Evolutionary conservation across 2,113 vertebrate species (phyloP).

Genomic region (Mastomys coucha): DNA sequence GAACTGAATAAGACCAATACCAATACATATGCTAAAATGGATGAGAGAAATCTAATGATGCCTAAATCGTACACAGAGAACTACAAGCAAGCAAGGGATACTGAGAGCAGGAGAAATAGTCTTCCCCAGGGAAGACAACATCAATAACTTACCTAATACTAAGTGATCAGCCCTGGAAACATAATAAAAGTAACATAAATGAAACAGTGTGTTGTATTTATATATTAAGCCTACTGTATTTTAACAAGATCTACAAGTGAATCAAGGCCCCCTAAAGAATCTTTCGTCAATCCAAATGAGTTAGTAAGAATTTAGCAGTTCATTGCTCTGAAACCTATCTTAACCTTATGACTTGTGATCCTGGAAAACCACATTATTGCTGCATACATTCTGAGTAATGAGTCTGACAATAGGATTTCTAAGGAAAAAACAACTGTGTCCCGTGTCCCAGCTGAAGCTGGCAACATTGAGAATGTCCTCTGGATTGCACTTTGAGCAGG

Average conservation of each 20-base stretch:
- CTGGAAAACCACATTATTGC: too few species aligned
- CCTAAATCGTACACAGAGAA: neutral
- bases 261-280: fast-evolving
- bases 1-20: neutral
- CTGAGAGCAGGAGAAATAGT: neutral
- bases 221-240: neutral
- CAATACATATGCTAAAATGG: neutral
- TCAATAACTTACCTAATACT: neutral
- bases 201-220: neutral
- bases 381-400: neutral
- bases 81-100: neutral
- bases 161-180: neutral
- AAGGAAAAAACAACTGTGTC: neutral
- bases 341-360: neutral
- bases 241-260: too few species aligned
- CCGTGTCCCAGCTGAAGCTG: fast-evolving
- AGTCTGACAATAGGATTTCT: fast-evolving
- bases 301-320: neutral
- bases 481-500: fast-evolving
- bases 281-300: neutral
- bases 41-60: neutral
- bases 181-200: neutral
- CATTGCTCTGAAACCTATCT: neutral
- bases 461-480: too few species aligned
- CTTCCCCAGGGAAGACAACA: neutral